A percentile compares a stretch with the other conserved stretches of the same genome.
phyloP scores from a whole-genome alignment of 2,113 vertebrate genomes.

The Alligator mississippiensis region DNA sequence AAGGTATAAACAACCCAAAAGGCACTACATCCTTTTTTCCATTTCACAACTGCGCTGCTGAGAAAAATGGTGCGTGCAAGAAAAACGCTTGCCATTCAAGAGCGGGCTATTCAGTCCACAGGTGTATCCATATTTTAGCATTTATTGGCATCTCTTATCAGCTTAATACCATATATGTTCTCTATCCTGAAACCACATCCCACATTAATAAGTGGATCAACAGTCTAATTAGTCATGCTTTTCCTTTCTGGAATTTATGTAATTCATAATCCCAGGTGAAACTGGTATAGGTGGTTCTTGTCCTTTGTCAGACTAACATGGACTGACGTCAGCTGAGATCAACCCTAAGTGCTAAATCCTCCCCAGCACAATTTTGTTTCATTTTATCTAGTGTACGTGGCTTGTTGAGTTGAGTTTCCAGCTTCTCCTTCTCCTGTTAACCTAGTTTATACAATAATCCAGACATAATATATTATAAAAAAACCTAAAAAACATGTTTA shows the following conservation, averaged over 20 bases:
- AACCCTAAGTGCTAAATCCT: slow-evolving; percentile 20
- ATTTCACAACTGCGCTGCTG: too few relatives aligned
- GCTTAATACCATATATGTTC: background rate
- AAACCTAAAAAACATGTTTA: background rate
- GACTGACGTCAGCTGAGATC: slow-evolving; percentile 65
- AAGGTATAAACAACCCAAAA: slow-evolving; percentile 54
- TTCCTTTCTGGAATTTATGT: background rate
- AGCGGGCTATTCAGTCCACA: slow-evolving; percentile 47
- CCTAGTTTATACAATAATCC: rapidly evolving
- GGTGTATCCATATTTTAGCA: slow-evolving; percentile 55
- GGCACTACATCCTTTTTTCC: background rate
- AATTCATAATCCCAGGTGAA: slow-evolving; percentile 45
- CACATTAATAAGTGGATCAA: background rate
- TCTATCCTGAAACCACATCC: background rate
- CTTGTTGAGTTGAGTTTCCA: background rate
- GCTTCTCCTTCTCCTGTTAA: background rate
- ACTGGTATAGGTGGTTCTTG: slow-evolving; percentile 62
- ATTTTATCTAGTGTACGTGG: slow-evolving; percentile 38
- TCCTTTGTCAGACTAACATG: slow-evolving; percentile 72
- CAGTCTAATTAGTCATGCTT: background rate
- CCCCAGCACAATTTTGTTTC: slow-evolving; percentile 57
- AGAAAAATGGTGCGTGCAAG: background rate
- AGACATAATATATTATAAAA: background rate
- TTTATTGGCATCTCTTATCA: slow-evolving; percentile 44
- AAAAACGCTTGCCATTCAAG: slow-evolving; percentile 53